Evolutionary conservation across 2,888 invertebrate genomes (phyloP), one percentile per base, ranked within the genome.

Genomic region (Caenorhabditis doughertyi): DNA sequence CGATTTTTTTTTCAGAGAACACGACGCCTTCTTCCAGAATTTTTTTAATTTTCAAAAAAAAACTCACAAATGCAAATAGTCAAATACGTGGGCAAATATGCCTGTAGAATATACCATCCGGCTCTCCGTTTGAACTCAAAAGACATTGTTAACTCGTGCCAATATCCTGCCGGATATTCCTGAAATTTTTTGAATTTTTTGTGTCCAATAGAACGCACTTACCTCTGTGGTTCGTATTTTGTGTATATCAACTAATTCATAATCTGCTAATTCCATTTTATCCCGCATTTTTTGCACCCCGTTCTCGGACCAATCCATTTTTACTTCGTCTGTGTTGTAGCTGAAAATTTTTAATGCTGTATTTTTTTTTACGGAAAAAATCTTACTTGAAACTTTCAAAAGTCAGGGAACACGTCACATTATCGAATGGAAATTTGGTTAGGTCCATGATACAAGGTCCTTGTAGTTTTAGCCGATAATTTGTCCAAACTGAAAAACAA

Each of bases 291-390:
- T 89, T 18, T 85, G 83, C 11, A 92, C 92, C 3, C 90, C 91
- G 9, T 87, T 72, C 7, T 86, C 55, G 11, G 89, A 85, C 91
- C 91, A 91, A 9, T 84, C 58, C 91, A 91, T 91, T 67, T 89
- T 84, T 18, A 91, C 91, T 68, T 92, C 92, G 64, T 92, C 91
- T 5, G 91, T 92, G 81, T 92, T 92, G 85, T 92, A 92, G 65
- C 90, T 90, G 64, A 70, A 83, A 68, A 60, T 39, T 39, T 39
- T 25, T 47, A 5, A 13, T 4, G 5, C 44, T 13, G 18, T 18
- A 7, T 18, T 4, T 16, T 16, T 3, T 3, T 9, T 58, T 58
- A 58, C 7, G 7, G 13, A 3, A n/a, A 60, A 4, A 64, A 29
- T 67, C 88, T 83, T 32, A 90, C 89, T 90, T 92, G 87, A 92